phyloP scores from a whole-genome alignment of 1,140 invertebrate genomes.

The Notospermus geniculatus region DNA sequence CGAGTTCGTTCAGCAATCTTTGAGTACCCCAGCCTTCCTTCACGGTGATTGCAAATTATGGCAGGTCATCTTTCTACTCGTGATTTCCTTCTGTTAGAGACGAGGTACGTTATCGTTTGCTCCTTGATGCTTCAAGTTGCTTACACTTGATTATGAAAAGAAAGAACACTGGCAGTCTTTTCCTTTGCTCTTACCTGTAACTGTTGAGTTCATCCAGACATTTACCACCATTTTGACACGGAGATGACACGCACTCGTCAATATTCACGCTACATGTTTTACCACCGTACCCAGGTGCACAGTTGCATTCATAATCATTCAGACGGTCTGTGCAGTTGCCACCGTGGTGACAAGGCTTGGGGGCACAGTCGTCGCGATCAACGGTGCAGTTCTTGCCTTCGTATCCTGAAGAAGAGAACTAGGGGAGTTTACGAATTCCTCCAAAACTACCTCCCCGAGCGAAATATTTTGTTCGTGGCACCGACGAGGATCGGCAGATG shows the following conservation, averaged over 20 bases:
- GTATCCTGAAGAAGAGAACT: constrained; percentile 25
- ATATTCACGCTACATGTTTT: constrained; percentile 73
- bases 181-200: constrained; percentile 61
- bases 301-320: constrained; percentile 30
- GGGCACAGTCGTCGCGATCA: constrained; percentile 16
- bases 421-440: too few species aligned
- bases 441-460: too few species aligned
- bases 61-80: too few species aligned
- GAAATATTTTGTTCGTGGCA: too few species aligned
- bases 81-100: too few species aligned
- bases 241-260: constrained; percentile 34
- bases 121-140: too few species aligned
- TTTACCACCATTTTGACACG: constrained; percentile 34
- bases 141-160: too few species aligned
- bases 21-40: too few species aligned
- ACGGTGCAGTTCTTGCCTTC: constrained; percentile 16
- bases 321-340: constrained; percentile 9
- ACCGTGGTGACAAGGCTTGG: constrained; percentile 25
- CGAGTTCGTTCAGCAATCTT: too few species aligned
- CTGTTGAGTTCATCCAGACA: constrained; percentile 27
- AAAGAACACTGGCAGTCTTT: constrained; percentile 81
- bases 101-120: too few species aligned
- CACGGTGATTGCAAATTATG: too few species aligned
- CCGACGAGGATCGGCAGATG: too few species aligned
- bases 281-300: constrained; percentile 68